phyloP scores from a whole-genome alignment of 2,113 vertebrate species.

The Phyllopteryx taeniolatus region DNA sequence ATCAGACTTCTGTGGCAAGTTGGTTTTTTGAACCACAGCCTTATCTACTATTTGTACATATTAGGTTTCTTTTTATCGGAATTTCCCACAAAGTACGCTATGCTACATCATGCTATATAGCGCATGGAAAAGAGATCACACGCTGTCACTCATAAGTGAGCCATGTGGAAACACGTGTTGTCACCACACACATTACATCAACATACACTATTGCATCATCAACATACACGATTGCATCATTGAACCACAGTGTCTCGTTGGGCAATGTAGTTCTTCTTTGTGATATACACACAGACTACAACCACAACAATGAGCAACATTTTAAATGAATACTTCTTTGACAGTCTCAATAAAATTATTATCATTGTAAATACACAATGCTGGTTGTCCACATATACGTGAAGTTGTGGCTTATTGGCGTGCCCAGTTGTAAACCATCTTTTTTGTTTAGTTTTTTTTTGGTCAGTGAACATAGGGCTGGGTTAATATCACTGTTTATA shows the following conservation, averaged over 20 bases:
- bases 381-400: too few species aligned
- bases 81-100: not conserved
- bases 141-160: not conserved
- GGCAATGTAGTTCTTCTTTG: not conserved
- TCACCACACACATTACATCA: not conserved
- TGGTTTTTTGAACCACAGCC: too few species aligned
- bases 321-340: not conserved
- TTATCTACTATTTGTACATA: too few species aligned
- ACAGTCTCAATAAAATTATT: not conserved
- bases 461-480: too few species aligned
- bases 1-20: too few species aligned
- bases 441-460: too few species aligned
- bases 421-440: too few species aligned
- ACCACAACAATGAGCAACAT: not conserved
- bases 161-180: not conserved
- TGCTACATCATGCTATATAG: not conserved
- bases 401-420: too few species aligned
- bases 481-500: too few species aligned
- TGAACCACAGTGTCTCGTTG: not conserved
- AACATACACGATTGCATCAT: not conserved
- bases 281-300: not conserved
- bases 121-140: not conserved
- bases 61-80: not conserved
- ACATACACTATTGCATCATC: not conserved
- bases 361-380: not conserved